These are phyloP conservation scores for Tadarida brasiliensis DNA, from an alignment of 2,797 vertebrate genomes.

Conservation along the genomic window DNA sequence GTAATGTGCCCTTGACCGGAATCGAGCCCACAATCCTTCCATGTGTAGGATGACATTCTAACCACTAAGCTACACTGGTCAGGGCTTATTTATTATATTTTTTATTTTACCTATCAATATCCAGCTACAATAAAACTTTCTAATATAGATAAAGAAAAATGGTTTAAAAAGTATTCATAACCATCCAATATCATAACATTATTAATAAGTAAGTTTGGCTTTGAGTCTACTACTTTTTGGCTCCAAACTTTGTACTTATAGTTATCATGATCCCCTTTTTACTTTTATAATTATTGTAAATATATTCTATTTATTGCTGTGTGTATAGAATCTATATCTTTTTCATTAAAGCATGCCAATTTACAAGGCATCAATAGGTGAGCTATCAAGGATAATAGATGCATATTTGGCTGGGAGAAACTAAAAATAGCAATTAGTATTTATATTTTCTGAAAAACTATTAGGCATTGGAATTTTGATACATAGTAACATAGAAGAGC, in stretches of 20 bases:
- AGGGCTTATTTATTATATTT: constrained; percentile 36
- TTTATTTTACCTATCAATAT: background rate
- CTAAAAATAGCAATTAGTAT: constrained; percentile 64
- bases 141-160: background rate
- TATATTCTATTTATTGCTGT: background rate
- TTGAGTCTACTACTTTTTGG: background rate
- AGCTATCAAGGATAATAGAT: constrained; percentile 53
- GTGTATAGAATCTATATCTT: background rate
- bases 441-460: constrained; percentile 47
- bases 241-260: background rate
- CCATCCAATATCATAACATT: background rate
- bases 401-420: background rate
- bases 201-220: background rate
- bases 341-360: background rate
- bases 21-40: no score
- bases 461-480: constrained; percentile 66
- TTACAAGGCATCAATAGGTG: background rate
- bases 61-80: no score
- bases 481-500: constrained; percentile 39
- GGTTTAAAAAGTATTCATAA: background rate
- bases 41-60: no score
- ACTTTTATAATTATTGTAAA: background rate
- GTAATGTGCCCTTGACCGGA: no score
- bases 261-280: background rate
- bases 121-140: constrained; percentile 66